Base-by-base conservation (phyloP, 2,113 vertebrate genomes). In the Psephotus haematonotus region DNA sequence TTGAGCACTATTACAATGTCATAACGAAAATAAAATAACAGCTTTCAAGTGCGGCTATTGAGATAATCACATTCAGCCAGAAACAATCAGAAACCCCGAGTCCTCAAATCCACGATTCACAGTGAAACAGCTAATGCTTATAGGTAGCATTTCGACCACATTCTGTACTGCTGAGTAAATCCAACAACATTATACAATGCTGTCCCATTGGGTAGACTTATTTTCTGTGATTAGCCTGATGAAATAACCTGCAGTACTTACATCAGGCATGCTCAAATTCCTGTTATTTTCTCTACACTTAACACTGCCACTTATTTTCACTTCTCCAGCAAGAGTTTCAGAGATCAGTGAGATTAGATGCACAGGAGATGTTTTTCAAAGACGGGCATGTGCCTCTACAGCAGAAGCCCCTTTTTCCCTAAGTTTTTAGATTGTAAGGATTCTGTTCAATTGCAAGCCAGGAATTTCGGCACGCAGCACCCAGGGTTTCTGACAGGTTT, bases 41-140 rank as follows among this genome's bases (percentile, higher is more conserved):
- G 88, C 69, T 92, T 75, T 82, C 24, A 18, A 90, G 83, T 25
- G 39, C 64, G 81, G 80, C 92, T 82, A 63, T 52, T 79, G 90
- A 88, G 72, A 91, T 88, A 93, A 96, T 78, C 75, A 17, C 82
- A 23, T n/a, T 25, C 78, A 43, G 69, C n/a, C 68, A 41, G n/a
- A 78, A 31, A 81, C 28, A 46, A 3, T 29, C 63, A 29, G 59
- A 72, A 8, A 85, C 35, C 67, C 19, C 5, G 8, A 60, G 67
- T 68, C 27, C 64, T 74, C 49, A 78, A 72, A 59, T 27, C 39
- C 62, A 16, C 3, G 0, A 20, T 10, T 49, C 63, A 62, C 50
- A 17, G 41, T 1, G 41, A 27, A 37, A 64, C 46, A 62, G 80
- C 65, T 37, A 50, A 28, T 37, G 78, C 46, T 86, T 63, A 63